Evolutionary conservation across 2,797 vertebrate species (phyloP).

Genomic region (Lerista edwardsae): DNA sequence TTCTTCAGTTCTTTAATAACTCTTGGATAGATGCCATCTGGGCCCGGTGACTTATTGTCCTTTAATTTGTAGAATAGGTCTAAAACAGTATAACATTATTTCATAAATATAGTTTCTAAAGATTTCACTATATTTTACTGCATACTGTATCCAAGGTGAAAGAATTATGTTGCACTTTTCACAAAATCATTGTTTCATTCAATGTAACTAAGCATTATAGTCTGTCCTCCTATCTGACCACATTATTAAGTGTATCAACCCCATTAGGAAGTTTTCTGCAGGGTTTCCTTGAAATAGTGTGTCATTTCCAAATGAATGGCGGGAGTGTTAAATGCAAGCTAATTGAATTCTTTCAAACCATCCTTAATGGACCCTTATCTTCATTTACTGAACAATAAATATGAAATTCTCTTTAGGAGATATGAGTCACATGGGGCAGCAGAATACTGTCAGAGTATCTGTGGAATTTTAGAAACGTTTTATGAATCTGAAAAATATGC

Average conservation of each 20-base stretch:
- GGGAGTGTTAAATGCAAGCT: conserved; percentile 48
- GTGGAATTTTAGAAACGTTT: conserved; percentile 35
- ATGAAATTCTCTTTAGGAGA: conserved; percentile 56
- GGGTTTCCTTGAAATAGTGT: conserved; percentile 59
- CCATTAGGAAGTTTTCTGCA: conserved; percentile 57
- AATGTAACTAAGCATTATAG: conserved; percentile 26
- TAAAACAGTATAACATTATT: background rate
- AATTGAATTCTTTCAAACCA: conserved; percentile 63
- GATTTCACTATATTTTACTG: background rate
- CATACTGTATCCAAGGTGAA: background rate
- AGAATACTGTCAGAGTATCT: conserved; percentile 46
- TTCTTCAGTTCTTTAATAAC: no score
- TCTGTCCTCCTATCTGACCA: conserved; percentile 37
- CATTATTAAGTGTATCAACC: conserved; percentile 64
- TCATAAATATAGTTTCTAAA: conserved; percentile 3
- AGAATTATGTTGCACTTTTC: background rate
- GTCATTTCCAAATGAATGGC: conserved; percentile 65
- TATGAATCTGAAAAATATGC: conserved; percentile 52
- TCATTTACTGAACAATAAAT: conserved; percentile 54
- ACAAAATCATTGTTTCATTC: conserved; percentile 33
- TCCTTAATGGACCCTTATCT: conserved; percentile 53
- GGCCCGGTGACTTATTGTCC: no score
- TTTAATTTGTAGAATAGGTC: no score
- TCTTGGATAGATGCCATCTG: no score
- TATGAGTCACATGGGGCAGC: conserved; percentile 32